These are phyloP conservation scores for Notechis scutatus DNA, from an alignment of 2,113 vertebrate species.

Conservation along the genomic window DNA sequence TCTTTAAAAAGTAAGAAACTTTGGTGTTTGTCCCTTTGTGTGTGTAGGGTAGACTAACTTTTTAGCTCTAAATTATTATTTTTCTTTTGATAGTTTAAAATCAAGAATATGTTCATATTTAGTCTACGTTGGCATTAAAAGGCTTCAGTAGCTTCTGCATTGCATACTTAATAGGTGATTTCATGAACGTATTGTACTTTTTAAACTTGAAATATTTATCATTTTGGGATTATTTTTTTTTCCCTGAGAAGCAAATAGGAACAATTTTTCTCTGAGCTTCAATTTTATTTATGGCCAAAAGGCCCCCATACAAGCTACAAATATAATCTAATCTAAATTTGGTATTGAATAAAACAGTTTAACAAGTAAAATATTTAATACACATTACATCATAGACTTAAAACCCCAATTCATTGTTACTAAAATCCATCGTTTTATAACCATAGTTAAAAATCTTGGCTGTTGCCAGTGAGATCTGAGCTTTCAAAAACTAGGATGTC, in stretches of 20 bases:
- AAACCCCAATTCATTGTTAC: neutral
- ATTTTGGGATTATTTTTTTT: neutral
- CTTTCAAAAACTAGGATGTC: neutral
- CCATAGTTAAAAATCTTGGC: neutral
- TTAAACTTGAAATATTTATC: neutral
- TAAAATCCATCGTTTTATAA: neutral
- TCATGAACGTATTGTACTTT: neutral
- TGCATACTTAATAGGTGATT: neutral
- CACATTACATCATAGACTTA: neutral
- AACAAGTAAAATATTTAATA: neutral
- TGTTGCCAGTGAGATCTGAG: neutral
- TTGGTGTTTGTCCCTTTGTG: neutral
- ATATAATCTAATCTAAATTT: neutral
- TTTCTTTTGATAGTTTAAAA: neutral
- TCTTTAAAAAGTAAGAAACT: neutral
- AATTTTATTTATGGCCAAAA: neutral
- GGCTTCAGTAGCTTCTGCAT: neutral
- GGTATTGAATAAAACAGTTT: neutral
- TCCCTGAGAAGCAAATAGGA: neutral
- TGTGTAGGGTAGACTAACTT: neutral
- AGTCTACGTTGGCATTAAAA: neutral
- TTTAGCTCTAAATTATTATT: neutral
- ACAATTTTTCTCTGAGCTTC: neutral
- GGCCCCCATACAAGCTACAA: neutral
- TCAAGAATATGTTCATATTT: neutral